Conservation (phyloP, 1,140 invertebrate genomes). For the Drosophila rhopaloa region DNA sequence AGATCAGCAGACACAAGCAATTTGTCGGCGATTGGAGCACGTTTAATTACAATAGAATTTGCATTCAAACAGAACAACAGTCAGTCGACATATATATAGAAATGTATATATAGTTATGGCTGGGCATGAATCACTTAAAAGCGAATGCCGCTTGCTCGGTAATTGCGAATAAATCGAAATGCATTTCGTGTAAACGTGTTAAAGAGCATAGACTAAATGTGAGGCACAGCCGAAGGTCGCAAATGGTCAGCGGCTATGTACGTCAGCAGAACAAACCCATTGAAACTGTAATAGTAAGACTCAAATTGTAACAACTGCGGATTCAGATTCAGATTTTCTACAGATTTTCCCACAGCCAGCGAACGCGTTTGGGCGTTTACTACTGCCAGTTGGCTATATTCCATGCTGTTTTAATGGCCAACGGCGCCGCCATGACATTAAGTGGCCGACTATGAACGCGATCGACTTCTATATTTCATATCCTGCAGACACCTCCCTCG, state of each 20-base stretch:
- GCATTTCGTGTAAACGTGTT: conserved; percentile 61
- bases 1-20: conserved; percentile 50
- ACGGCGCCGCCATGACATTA: conserved; percentile 66
- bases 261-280: conserved; percentile 36
- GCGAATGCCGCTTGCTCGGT: conserved; percentile 26
- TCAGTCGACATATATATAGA: neutral
- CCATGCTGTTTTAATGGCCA: conserved; percentile 58
- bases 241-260: conserved; percentile 5
- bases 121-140: conserved; percentile 61
- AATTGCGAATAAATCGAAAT: conserved; percentile 64
- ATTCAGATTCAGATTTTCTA: conserved; percentile 18
- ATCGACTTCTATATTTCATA: conserved; percentile 62
- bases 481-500: conserved; percentile 46
- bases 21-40: conserved; percentile 58
- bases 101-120: conserved; percentile 3
- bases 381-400: conserved; percentile 25
- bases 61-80: conserved; percentile 41
- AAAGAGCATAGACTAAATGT: conserved; percentile 61
- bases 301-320: conserved; percentile 13
- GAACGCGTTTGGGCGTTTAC: conserved; percentile 48
- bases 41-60: conserved; percentile 68
- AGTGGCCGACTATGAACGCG: conserved; percentile 22
- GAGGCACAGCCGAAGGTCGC: conserved; percentile 57
- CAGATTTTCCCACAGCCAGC: conserved; percentile 46
- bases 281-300: conserved; percentile 40